These are phyloP conservation scores for Parnassius glacialis DNA, from an alignment of 2,888 invertebrate genomes.

Conservation along the genomic window DNA sequence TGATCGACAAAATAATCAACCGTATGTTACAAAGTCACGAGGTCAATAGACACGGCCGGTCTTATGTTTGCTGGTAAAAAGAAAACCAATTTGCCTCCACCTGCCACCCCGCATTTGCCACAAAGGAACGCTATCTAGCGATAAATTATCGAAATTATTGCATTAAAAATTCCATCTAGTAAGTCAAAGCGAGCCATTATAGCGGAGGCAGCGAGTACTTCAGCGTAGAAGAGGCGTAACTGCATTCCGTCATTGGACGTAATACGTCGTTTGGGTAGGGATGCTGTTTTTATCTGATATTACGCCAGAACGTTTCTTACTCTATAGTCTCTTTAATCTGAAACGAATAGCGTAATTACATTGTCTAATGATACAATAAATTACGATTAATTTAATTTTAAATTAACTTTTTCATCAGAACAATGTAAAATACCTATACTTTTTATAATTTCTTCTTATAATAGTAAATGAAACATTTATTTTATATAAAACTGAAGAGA, in stretches of 20 bases:
- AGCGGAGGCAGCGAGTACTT: slow-evolving; percentile 41
- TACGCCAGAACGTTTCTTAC: background rate
- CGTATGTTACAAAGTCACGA: slow-evolving; percentile 48
- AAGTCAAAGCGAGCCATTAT: slow-evolving; percentile 84
- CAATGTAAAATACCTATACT: too few relatives aligned
- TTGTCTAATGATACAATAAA: background rate
- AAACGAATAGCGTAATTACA: background rate
- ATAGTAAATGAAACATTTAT: too few relatives aligned
- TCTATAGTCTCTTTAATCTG: background rate
- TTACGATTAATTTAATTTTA: background rate
- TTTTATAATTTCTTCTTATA: too few relatives aligned
- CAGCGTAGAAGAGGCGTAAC: slow-evolving; percentile 46
- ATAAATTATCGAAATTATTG: slow-evolving; percentile 86
- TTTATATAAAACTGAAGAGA: too few relatives aligned
- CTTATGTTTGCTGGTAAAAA: slow-evolving; percentile 71
- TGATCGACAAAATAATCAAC: slow-evolving; percentile 13
- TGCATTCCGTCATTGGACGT: slow-evolving; percentile 20
- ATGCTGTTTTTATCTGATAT: background rate
- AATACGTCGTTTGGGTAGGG: slow-evolving; percentile 1
- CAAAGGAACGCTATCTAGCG: slow-evolving; percentile 78
- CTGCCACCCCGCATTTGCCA: slow-evolving; percentile 44
- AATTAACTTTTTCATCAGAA: too few relatives aligned
- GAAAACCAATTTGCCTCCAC: slow-evolving; percentile 68
- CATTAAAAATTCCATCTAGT: slow-evolving; percentile 88
- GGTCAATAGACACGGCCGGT: slow-evolving; percentile 62